Conservation (phyloP, 1,140 invertebrate genomes). For the Conopomorpha cramerella region DNA sequence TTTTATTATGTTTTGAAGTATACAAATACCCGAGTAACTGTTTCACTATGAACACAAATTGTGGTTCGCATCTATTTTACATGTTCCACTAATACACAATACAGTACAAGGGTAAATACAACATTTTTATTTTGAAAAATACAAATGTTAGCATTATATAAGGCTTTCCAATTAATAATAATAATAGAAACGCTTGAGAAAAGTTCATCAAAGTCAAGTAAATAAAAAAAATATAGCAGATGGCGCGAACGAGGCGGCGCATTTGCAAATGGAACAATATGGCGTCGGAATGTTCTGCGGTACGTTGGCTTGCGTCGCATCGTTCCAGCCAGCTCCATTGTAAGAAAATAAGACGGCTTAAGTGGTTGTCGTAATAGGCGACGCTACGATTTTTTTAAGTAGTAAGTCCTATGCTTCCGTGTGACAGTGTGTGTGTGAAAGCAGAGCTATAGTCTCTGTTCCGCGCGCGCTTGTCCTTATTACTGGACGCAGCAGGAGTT, state of each 20-base stretch:
- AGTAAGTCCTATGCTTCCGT: conserved; percentile 29
- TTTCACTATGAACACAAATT: conserved; percentile 52
- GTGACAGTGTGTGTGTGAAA: conserved; percentile 58
- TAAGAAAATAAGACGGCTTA: conserved; percentile 14
- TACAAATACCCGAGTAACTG: conserved; percentile 34
- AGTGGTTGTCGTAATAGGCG: conserved; percentile 16
- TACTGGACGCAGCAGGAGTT: conserved; percentile 89
- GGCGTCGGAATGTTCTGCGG: no score
- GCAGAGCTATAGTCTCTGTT: conserved; percentile 56
- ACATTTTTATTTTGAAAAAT: conserved; percentile 27
- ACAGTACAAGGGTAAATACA: conserved; percentile 29
- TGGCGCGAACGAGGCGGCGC: no score
- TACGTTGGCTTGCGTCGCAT: conserved; percentile 5
- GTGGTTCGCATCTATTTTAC: conserved; percentile 41
- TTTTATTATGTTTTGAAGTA: conserved; percentile 41
- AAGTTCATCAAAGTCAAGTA: conserved; percentile 19
- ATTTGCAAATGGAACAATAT: no score
- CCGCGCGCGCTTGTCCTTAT: conserved; percentile 13
- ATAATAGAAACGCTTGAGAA: conserved; percentile 24
- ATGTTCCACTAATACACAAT: conserved; percentile 35
- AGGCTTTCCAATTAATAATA: conserved; percentile 17
- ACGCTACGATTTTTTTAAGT: no score
- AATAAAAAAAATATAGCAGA: no score
- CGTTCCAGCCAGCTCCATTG: conserved; percentile 15
- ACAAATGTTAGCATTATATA: conserved; percentile 27